phyloP scores from a whole-genome alignment of 2,888 invertebrate genomes.

The Norana najaformis region DNA sequence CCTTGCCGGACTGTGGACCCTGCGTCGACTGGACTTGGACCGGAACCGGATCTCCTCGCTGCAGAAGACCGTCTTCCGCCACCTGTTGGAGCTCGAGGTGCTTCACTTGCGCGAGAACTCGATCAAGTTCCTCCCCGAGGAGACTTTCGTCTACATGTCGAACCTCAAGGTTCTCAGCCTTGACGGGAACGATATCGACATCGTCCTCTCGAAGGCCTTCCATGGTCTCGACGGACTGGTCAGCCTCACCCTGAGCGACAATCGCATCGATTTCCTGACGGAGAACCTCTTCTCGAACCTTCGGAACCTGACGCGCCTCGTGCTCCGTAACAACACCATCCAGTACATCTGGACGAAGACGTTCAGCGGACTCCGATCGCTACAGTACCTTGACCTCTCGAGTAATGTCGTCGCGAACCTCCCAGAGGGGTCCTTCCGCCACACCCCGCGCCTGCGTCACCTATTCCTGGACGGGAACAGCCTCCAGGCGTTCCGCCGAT shows the following conservation, averaged over 20 bases:
- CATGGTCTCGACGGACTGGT: slow-evolving; percentile 38
- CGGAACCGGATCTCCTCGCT: slow-evolving; percentile 40
- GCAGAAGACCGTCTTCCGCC: slow-evolving; percentile 38
- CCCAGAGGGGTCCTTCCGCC: slow-evolving; percentile 37
- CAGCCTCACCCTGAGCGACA: slow-evolving; percentile 40
- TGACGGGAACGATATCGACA: slow-evolving; percentile 40
- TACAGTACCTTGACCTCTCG: slow-evolving; percentile 42
- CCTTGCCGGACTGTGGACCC: slow-evolving; percentile 42
- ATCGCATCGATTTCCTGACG: slow-evolving; percentile 39
- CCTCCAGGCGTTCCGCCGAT: slow-evolving; percentile 36
- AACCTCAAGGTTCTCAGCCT: slow-evolving; percentile 43
- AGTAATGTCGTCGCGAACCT: slow-evolving; percentile 39
- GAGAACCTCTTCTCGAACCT: slow-evolving; percentile 39
- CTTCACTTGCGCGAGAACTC: slow-evolving; percentile 43
- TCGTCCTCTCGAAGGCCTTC: slow-evolving; percentile 40
- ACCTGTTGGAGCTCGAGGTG: slow-evolving; percentile 41
- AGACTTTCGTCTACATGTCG: slow-evolving; percentile 39
- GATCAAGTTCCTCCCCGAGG: slow-evolving; percentile 36
- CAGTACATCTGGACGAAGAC: slow-evolving; percentile 36
- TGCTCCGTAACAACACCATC: slow-evolving; percentile 42
- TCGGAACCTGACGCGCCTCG: slow-evolving; percentile 39
- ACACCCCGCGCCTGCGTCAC: slow-evolving; percentile 35
- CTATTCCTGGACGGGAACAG: slow-evolving; percentile 41
- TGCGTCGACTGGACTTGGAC: slow-evolving; percentile 43
- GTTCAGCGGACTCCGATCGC: slow-evolving; percentile 36